These are phyloP conservation scores for Sebastes hubbsi DNA, from an alignment of 2,797 vertebrate genomes.

Conservation along the genomic window DNA sequence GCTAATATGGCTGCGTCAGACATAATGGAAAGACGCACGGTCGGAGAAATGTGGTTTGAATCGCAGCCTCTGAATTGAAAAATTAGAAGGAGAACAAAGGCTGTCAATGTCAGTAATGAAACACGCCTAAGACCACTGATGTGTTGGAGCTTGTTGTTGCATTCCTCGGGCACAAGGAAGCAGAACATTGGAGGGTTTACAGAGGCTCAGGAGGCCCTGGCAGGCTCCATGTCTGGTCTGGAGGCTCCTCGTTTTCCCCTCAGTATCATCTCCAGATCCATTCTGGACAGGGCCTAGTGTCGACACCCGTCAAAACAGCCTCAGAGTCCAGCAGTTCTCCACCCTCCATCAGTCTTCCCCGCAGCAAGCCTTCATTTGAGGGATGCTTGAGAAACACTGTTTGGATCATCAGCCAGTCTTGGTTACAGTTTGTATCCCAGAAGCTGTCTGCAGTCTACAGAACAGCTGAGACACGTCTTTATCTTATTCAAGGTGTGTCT, in stretches of 20 bases:
- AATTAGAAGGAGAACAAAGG: conserved; percentile 61
- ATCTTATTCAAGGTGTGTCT: not conserved
- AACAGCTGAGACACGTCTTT: not conserved
- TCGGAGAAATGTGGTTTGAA: conserved; percentile 55
- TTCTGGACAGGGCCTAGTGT: conserved; percentile 27
- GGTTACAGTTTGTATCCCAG: not conserved
- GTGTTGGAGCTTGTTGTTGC: conserved; percentile 56
- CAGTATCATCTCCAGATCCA: conserved; percentile 15
- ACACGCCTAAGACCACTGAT: conserved; percentile 45
- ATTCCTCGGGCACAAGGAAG: conserved; percentile 65
- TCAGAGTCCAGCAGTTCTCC: conserved; percentile 12
- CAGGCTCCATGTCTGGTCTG: conserved; percentile 44
- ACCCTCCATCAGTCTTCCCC: conserved; percentile 16
- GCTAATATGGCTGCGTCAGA: not conserved
- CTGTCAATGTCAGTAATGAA: conserved; percentile 35
- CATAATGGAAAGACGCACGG: conserved; percentile 52
- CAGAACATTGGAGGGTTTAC: conserved; percentile 62
- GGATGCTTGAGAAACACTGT: conserved; percentile 5
- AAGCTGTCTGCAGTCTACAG: conserved; percentile 18
- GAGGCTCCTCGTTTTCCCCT: conserved; percentile 19
- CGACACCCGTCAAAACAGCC: conserved; percentile 33
- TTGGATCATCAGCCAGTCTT: conserved; percentile 30
- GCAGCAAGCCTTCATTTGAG: conserved; percentile 4
- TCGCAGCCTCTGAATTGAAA: conserved; percentile 38
- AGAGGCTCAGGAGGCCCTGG: conserved; percentile 42